A percentile compares a stretch with the other conserved stretches of the same genome.
phyloP scores from a whole-genome alignment of 1,140 invertebrate genomes.

The Rhagoletis zephyria region DNA sequence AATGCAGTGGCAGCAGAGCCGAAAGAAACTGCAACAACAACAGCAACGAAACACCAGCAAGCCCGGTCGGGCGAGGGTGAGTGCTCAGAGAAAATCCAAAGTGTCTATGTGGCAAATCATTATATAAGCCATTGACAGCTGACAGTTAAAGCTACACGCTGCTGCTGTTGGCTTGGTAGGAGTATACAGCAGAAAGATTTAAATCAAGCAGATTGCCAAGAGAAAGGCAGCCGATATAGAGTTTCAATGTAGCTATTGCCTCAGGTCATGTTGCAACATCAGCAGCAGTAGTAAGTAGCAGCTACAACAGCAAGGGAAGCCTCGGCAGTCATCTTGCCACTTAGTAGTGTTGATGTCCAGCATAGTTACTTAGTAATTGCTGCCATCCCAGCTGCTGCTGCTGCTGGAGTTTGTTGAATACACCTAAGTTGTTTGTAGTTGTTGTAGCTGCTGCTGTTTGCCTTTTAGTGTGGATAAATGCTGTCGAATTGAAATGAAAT shows the following conservation, averaged over 20 bases:
- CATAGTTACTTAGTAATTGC: slow-evolving; percentile 4
- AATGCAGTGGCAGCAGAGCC: background rate
- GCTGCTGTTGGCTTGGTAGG: no score
- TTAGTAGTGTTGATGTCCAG: slow-evolving; percentile 24
- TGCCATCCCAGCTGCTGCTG: background rate
- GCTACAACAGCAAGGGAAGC: background rate
- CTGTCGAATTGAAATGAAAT: slow-evolving; percentile 32
- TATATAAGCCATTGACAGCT: slow-evolving; percentile 51
- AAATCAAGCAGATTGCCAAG: background rate
- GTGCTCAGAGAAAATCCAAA: background rate
- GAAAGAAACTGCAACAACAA: background rate
- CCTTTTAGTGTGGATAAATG: slow-evolving; percentile 42
- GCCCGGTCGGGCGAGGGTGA: background rate
- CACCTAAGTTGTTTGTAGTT: background rate
- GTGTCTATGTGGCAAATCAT: slow-evolving; percentile 49
- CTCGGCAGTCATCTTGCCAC: slow-evolving; percentile 15
- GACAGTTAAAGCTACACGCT: slow-evolving; percentile 20
- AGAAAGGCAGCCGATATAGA: background rate
- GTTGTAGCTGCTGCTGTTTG: slow-evolving; percentile 8
- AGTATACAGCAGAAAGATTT: background rate
- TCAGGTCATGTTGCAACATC: background rate
- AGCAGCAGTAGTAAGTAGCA: background rate
- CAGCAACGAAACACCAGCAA: background rate
- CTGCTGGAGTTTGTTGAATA: slow-evolving; percentile 2
- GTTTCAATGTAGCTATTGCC: background rate